phyloP scores from a whole-genome alignment of 2,888 invertebrate species.

The Adelognathus sp. region DNA sequence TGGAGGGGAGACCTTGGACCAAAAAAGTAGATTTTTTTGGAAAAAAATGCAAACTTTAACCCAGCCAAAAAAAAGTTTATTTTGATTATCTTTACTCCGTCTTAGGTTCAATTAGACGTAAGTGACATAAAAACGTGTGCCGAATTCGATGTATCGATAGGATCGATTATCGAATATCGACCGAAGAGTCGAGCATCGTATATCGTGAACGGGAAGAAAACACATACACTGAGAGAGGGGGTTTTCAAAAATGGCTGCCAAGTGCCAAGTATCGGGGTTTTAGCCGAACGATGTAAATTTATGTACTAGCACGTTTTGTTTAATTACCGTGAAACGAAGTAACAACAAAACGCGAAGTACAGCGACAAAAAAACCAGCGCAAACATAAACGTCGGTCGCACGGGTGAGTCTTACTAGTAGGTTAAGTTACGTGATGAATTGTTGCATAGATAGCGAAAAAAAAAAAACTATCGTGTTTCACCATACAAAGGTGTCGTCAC shows the following conservation, averaged over 20 bases:
- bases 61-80: too few relatives aligned
- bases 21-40: too few relatives aligned
- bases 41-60: too few relatives aligned
- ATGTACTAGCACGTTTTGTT: neutral
- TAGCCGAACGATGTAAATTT: neutral
- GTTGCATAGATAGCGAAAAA: neutral
- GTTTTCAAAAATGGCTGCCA: neutral
- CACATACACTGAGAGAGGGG: too few relatives aligned
- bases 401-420: neutral
- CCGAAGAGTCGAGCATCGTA: neutral
- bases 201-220: neutral
- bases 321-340: neutral
- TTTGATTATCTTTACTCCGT: too few relatives aligned
- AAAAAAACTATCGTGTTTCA: neutral
- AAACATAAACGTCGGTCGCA: neutral
- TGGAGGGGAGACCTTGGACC: too few relatives aligned
- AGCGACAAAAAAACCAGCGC: neutral
- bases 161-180: neutral
- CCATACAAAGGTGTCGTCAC: conserved; percentile 13
- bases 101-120: too few relatives aligned
- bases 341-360: neutral
- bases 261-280: neutral
- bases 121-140: too few relatives aligned
- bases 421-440: neutral
- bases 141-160: too few relatives aligned